Base-by-base conservation (phyloP, 1,140 invertebrate species). In the Oreohelix idahoensis region DNA sequence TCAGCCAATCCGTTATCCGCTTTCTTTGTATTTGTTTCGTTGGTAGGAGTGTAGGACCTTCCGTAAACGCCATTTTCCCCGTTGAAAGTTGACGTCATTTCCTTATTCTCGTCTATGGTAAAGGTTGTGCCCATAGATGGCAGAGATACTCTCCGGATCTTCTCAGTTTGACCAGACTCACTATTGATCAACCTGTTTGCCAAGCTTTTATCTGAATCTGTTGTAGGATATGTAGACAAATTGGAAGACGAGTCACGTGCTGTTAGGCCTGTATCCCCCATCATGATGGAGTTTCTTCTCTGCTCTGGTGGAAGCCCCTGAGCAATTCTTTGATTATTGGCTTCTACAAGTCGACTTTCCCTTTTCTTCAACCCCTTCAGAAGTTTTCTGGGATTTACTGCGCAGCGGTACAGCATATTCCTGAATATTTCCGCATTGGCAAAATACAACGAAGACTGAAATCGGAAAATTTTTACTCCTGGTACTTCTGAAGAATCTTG, bases 361-460 rank as follows among this genome's bases (percentile, higher is more conserved):
- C 88, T 87, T 81, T 91, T 91, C 71, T 90, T 89, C 32, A 91
- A 77, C 75, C 88, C 86, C 81, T 91, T 91, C 53, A 90, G 84
- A 38, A 87, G 71, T 84, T 90, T 90, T 58, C 88, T 83, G 1
- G 89, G 87, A 77, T 90, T 92, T 0, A 89, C 84, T 0, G 89
- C 90, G n/a, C 84, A 71, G 49, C 84, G 86, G 76, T 91, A 90
- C 29, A 91, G 85, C 32, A 81, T 87, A 76, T 79, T 91, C 53
- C 88, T 87, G 84, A 94, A 94, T 35, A 92, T 90, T 86, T 94
- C 93, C 0, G 92, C 91, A 86, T 93, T 94, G 1, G 92, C 93
- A 85, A 93, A 94, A 85, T 93, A 94, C n/a, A 94, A 75, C 29
- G 93, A 91, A 29, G 92, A 90, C 58, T 93, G 91, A 84, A 93